Conservation (phyloP, 2,113 vertebrate species). For the Ibidorhyncha struthersii region DNA sequence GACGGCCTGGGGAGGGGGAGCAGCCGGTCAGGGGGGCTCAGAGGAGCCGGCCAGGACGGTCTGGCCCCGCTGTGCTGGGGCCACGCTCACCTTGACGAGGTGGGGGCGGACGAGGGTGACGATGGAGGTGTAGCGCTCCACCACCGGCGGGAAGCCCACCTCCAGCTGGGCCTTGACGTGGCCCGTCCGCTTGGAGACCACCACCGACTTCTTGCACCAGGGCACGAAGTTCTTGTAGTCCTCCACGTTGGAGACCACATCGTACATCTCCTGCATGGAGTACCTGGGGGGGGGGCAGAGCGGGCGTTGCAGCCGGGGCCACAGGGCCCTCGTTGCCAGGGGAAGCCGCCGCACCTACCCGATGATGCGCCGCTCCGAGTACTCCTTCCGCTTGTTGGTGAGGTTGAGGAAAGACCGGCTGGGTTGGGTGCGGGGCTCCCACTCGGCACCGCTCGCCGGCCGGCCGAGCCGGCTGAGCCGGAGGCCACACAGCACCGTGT, state of each 20-base stretch:
- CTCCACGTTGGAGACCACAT: constrained; percentile 92
- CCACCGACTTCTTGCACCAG: constrained; percentile 93
- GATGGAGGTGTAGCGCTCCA: constrained; percentile 93
- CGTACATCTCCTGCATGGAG: constrained; percentile 96
- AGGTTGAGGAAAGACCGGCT: constrained; percentile 88
- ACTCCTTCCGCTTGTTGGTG: constrained; percentile 90
- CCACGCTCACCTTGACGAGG: constrained; percentile 87
- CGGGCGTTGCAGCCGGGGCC: accelerated
- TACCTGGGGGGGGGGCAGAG: constrained; percentile 74
- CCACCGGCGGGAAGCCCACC: constrained; percentile 89
- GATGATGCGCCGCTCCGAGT: constrained; percentile 91
- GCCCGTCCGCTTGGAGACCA: constrained; percentile 84
- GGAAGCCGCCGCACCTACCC: constrained; percentile 75
- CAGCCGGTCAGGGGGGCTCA: not conserved
- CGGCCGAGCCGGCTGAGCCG: constrained; percentile 76
- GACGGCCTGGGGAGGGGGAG: constrained; percentile 77
- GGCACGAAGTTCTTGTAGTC: constrained; percentile 94
- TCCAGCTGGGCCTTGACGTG: constrained; percentile 90
- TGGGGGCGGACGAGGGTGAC: constrained; percentile 91
- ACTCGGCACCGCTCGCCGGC: constrained; percentile 39
- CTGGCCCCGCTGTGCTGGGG: accelerated
- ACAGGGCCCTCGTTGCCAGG: accelerated
- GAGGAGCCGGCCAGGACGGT: accelerated
- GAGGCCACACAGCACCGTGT: constrained; percentile 60
- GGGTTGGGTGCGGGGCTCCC: constrained; percentile 54